Conservation (phyloP, 2,113 vertebrate genomes). For the Osmerus mordax region DNA sequence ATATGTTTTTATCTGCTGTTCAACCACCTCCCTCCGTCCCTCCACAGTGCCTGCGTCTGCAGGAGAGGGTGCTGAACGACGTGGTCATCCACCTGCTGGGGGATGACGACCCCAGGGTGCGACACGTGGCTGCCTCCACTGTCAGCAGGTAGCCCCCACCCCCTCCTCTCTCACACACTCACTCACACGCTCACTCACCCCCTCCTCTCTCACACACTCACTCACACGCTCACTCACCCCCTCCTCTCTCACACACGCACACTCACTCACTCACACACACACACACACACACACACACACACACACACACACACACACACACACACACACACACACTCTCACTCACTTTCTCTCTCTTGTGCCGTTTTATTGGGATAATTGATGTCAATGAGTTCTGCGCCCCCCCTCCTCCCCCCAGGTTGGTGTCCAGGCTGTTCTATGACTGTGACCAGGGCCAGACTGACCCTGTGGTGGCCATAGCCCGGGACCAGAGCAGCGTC, state of each 20-base stretch:
- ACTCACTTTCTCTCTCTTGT: background rate
- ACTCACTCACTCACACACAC: background rate
- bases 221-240: no score
- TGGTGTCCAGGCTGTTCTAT: slow-evolving; percentile 90
- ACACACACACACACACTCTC: background rate
- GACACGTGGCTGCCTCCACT: slow-evolving; percentile 83
- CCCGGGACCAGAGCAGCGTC: slow-evolving; percentile 89
- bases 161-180: background rate
- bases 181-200: background rate
- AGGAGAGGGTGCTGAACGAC: slow-evolving; percentile 83
- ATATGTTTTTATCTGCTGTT: background rate
- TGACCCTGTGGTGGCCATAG: slow-evolving; percentile 91
- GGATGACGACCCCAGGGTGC: slow-evolving; percentile 92
- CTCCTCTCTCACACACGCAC: no score
- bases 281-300: background rate
- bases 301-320: background rate
- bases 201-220: background rate
- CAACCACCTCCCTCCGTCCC: slow-evolving; percentile 2
- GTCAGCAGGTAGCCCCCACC: slow-evolving; percentile 75
- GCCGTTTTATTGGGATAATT: no score
- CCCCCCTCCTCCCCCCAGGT: slow-evolving; percentile 57
- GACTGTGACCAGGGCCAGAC: slow-evolving; percentile 92
- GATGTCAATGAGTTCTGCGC: background rate
- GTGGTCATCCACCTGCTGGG: slow-evolving; percentile 87
- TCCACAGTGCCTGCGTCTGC: slow-evolving; percentile 81